Conservation (phyloP, 2,113 vertebrate genomes). For the Rafetus swinhoei region DNA sequence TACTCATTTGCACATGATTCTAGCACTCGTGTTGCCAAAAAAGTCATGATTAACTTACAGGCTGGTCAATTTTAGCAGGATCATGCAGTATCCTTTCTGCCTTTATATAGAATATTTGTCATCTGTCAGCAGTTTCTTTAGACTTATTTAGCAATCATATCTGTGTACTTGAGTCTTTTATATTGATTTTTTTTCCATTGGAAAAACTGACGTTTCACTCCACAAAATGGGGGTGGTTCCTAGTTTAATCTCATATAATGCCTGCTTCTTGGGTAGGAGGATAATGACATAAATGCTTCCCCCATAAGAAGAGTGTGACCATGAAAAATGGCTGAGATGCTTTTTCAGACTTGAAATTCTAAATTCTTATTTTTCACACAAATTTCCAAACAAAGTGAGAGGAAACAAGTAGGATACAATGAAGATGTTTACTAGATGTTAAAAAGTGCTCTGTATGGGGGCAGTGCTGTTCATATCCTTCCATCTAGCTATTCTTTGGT, state of each 20-base stretch:
- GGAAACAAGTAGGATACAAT: background rate
- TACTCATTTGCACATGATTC: background rate
- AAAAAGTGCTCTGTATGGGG: background rate
- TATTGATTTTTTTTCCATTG: background rate
- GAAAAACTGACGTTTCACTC: background rate
- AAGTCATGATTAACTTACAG: background rate
- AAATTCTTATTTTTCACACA: background rate
- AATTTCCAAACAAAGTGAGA: background rate
- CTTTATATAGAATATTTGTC: background rate
- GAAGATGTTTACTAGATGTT: background rate
- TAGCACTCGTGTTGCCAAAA: background rate
- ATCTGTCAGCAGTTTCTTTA: conserved; percentile 7
- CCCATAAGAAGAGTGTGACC: background rate
- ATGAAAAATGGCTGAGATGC: background rate
- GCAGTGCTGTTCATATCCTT: background rate
- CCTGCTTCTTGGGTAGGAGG: background rate
- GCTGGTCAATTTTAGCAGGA: background rate
- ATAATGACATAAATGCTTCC: background rate
- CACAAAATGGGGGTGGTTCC: background rate
- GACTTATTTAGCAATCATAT: conserved; percentile 20
- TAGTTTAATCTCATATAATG: background rate
- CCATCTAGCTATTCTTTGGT: background rate
- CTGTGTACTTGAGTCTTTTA: background rate
- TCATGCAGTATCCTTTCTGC: background rate
- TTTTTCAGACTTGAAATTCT: background rate